Conservation (phyloP, 2,797 vertebrate genomes). For the Sebastes taczanowskii region DNA sequence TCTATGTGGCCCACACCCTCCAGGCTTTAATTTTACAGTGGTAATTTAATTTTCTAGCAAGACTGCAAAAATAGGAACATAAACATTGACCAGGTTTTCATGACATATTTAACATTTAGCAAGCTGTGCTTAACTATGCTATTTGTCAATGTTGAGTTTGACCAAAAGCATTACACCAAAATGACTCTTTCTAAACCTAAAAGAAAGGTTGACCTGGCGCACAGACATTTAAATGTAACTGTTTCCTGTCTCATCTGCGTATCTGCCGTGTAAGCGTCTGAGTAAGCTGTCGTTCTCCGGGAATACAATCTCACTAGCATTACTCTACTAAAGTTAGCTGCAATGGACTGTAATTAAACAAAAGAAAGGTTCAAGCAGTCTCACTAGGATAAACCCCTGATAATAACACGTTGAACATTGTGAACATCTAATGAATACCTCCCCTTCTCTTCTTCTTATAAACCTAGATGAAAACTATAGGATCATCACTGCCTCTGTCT, state of each 20-base stretch:
- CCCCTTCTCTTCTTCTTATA: background rate
- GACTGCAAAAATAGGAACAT: background rate
- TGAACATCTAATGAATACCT: background rate
- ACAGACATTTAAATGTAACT: background rate
- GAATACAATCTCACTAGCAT: no score
- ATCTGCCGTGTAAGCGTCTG: no score
- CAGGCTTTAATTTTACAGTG: background rate
- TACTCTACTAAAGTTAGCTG: background rate
- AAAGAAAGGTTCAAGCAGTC: background rate
- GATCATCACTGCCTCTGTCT: conserved; percentile 79
- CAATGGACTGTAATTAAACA: background rate
- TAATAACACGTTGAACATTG: background rate
- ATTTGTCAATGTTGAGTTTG: background rate
- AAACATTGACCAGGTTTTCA: no score
- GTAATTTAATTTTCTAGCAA: background rate
- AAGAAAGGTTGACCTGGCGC: background rate
- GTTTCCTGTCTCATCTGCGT: no score
- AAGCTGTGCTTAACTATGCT: no score
- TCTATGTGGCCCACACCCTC: background rate
- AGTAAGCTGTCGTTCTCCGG: no score
- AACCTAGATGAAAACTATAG: conserved; percentile 83
- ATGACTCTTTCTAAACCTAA: background rate
- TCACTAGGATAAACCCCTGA: background rate
- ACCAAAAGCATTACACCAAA: background rate
- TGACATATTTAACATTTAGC: no score